phyloP scores from a whole-genome alignment of 1,140 invertebrate species.

The Eumeta japonica region DNA sequence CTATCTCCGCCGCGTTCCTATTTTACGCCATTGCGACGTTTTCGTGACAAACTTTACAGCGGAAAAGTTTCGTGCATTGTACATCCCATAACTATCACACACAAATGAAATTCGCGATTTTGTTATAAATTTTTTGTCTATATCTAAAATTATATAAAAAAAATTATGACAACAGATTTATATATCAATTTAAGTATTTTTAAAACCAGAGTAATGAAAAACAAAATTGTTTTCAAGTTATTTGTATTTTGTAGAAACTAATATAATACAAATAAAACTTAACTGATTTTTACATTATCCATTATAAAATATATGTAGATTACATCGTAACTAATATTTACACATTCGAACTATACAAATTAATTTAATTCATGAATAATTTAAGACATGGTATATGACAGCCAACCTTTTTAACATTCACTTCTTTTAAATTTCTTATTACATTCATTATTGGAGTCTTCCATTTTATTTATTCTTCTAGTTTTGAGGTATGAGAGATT shows the following conservation, averaged over 20 bases:
- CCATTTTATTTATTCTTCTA: constrained; percentile 40
- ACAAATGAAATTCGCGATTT: too few relatives aligned
- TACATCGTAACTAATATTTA: constrained; percentile 51
- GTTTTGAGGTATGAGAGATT: constrained; percentile 41
- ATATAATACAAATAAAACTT: constrained; percentile 38
- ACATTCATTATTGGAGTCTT: constrained; percentile 39
- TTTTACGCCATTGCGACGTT: too few relatives aligned
- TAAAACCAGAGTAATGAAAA: too few relatives aligned
- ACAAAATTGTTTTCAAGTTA: too few relatives aligned
- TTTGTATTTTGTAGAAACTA: constrained; percentile 37
- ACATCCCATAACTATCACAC: too few relatives aligned
- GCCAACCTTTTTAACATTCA: constrained; percentile 43
- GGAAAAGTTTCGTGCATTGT: too few relatives aligned
- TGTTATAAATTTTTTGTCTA: constrained; percentile 19
- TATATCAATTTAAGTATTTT: constrained; percentile 27
- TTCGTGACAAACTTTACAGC: too few relatives aligned
- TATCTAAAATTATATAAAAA: constrained; percentile 15
- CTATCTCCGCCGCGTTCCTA: too few relatives aligned
- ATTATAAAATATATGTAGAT: constrained; percentile 49
- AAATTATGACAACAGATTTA: constrained; percentile 25
- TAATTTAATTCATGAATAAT: constrained; percentile 49
- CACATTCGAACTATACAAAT: constrained; percentile 45
- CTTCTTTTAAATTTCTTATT: constrained; percentile 51
- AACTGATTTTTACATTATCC: constrained; percentile 41
- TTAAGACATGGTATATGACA: constrained; percentile 43